phyloP scores from a whole-genome alignment of 2,888 invertebrate species.

The Pyrrhosoma nymphula region DNA sequence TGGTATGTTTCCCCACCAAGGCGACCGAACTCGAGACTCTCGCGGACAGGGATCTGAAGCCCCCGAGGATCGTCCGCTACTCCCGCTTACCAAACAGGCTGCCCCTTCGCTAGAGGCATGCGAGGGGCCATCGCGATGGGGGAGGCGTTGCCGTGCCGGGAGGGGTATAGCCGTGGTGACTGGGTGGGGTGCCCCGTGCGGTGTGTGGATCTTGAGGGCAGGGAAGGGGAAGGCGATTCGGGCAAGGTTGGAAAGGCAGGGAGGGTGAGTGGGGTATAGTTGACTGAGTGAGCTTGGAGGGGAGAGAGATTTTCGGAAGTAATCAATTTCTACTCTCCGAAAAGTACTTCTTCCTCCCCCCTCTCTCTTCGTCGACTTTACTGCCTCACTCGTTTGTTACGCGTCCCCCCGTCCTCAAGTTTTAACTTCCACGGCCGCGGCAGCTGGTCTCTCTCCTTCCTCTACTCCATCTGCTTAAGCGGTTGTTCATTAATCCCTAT shows the following conservation, averaged over 20 bases:
- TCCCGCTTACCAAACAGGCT: neutral
- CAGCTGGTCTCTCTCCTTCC: constrained; percentile 48
- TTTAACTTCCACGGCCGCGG: constrained; percentile 12
- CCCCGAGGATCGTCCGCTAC: neutral
- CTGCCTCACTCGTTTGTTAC: constrained; percentile 30
- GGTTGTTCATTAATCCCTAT: constrained; percentile 64
- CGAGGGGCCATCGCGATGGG: neutral
- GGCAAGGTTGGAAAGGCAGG: neutral
- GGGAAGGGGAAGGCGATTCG: neutral
- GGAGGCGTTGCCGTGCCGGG: neutral
- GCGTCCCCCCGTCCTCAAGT: constrained; percentile 2
- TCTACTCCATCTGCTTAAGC: constrained; percentile 58
- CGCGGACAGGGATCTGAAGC: neutral
- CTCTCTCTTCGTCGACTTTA: constrained; percentile 1
- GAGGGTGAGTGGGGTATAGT: neutral
- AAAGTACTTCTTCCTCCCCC: constrained; percentile 31
- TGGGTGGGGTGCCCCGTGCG: neutral
- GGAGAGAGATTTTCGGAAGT: constrained; percentile 38
- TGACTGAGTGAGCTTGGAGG: neutral
- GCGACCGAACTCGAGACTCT: neutral
- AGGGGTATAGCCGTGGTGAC: neutral
- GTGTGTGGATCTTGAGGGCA: neutral
- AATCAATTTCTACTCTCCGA: constrained; percentile 49
- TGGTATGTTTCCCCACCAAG: neutral
- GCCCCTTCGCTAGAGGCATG: neutral